Evolutionary conservation across 2,888 invertebrate species (phyloP).

Genomic region (Rhodophaea formosa): DNA sequence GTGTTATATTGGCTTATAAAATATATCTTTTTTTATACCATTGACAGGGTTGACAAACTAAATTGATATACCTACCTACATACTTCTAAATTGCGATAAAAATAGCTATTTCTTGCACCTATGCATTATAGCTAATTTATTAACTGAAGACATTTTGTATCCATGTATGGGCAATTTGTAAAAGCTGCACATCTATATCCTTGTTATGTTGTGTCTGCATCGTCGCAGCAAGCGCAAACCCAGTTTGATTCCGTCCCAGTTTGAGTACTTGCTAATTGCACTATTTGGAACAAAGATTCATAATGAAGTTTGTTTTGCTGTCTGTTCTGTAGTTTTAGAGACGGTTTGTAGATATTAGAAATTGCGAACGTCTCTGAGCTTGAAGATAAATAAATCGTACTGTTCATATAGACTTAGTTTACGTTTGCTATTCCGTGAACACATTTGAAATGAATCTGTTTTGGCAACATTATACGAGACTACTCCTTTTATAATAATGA

Average conservation of each 20-base stretch:
- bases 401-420: conserved; percentile 2
- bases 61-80: no score
- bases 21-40: no score
- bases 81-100: no score
- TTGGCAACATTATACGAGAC: no score
- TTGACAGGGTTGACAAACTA: no score
- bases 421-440: background rate
- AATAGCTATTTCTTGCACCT: no score
- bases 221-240: conserved; percentile 4
- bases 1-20: no score
- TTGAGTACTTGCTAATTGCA: conserved; percentile 7
- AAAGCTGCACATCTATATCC: background rate
- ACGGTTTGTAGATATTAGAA: conserved; percentile 8
- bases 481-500: no score
- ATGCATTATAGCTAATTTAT: no score
- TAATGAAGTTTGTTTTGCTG: conserved; percentile 15
- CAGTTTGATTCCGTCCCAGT: conserved; percentile 5
- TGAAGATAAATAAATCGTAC: conserved; percentile 1
- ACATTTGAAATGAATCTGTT: conserved; percentile 1
- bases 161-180: no score
- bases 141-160: no score
- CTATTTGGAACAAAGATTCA: conserved; percentile 14
- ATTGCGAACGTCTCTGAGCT: conserved; percentile 2
- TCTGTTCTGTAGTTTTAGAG: conserved; percentile 4
- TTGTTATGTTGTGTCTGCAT: background rate